Evolutionary conservation across 2,888 invertebrate genomes (phyloP).

Genomic region (Myathropa florea): DNA sequence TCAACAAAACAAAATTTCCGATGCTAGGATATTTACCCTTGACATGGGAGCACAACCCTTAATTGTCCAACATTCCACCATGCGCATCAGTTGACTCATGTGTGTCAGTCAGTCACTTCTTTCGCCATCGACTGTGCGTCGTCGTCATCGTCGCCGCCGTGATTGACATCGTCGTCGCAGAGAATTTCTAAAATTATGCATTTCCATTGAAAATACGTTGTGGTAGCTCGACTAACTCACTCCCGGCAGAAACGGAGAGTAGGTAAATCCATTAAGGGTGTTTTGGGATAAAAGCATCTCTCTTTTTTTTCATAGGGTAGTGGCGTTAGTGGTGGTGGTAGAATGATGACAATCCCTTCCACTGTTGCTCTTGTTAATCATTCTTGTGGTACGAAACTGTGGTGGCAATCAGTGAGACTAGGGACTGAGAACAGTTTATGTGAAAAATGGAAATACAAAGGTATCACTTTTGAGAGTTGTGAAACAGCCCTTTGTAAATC

Average conservation of each 20-base stretch:
- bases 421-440: no score
- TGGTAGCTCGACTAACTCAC: neutral
- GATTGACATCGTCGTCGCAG: neutral
- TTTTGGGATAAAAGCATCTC: conserved; percentile 16
- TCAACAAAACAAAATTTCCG: conserved; percentile 52
- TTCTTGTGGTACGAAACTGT: neutral
- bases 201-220: conserved; percentile 3
- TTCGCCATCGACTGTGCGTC: neutral
- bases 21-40: conserved; percentile 52
- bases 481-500: no score
- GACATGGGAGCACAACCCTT: conserved; percentile 44
- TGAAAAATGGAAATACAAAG: no score
- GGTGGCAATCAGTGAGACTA: neutral
- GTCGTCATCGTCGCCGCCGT: neutral
- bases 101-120: conserved; percentile 18
- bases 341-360: neutral
- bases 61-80: conserved; percentile 52
- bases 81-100: conserved; percentile 27
- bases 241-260: neutral
- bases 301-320: no score
- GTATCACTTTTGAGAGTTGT: no score
- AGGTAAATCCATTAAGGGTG: conserved; percentile 47
- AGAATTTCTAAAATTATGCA: conserved; percentile 38
- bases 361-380: neutral
- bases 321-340: no score